Evolutionary conservation across 2,797 vertebrate species (phyloP).

Genomic region (Gallirallus australis): DNA sequence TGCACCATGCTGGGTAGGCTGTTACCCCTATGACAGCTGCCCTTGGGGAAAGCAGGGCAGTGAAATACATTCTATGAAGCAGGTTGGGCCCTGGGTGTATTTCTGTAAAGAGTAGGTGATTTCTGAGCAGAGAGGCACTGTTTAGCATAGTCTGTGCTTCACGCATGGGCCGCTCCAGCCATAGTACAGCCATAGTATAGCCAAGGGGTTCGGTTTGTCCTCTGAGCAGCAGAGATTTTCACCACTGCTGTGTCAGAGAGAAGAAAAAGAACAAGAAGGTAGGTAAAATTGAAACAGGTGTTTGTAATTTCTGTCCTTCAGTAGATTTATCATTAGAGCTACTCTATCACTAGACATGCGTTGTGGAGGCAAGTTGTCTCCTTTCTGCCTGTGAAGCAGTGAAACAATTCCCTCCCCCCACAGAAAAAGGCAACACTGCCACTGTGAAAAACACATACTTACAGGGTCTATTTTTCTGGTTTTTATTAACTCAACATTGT

Average conservation of each 20-base stretch:
- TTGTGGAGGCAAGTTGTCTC: slow-evolving; percentile 52
- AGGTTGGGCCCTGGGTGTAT: neutral
- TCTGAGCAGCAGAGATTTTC: neutral
- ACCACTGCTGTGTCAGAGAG: neutral
- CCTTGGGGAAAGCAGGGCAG: neutral
- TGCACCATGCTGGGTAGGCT: accelerated
- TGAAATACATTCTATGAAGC: neutral
- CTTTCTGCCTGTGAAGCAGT: slow-evolving; percentile 57
- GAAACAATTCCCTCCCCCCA: neutral
- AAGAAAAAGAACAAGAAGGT: neutral
- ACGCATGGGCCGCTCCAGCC: neutral
- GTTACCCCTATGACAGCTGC: neutral
- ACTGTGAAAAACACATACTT: slow-evolving; percentile 69
- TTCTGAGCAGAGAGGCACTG: neutral
- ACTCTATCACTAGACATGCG: slow-evolving; percentile 77
- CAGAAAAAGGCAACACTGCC: neutral
- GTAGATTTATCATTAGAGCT: slow-evolving; percentile 80
- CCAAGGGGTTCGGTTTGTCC: neutral
- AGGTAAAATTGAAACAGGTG: slow-evolving; percentile 21
- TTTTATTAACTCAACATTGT: slow-evolving; percentile 76
- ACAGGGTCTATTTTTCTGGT: slow-evolving; percentile 65
- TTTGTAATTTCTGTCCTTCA: slow-evolving; percentile 76
- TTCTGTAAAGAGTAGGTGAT: neutral
- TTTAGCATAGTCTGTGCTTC: neutral
- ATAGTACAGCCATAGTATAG: neutral